These are phyloP conservation scores for Zoanthus solanderi DNA, from an alignment of 92 coral and sea anemone genomes.

Conservation along the genomic window DNA sequence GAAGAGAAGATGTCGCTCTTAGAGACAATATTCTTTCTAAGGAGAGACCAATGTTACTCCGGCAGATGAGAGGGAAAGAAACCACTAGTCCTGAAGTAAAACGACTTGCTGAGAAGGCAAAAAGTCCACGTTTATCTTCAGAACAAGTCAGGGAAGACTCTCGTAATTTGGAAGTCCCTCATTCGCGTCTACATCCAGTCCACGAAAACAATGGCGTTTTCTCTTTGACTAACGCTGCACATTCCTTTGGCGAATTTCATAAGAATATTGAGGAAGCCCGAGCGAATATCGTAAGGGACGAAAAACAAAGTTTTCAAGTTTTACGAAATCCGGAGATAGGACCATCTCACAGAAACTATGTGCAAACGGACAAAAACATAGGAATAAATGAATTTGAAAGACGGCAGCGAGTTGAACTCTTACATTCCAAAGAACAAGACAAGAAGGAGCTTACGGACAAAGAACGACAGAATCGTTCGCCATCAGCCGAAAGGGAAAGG, in stretches of 20 bases:
- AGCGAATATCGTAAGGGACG: conserved; percentile 59
- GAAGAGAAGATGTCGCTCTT: conserved; percentile 72
- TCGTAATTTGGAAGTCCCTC: conserved; percentile 43
- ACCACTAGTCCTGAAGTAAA: conserved; percentile 68
- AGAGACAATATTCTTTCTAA: conserved; percentile 50
- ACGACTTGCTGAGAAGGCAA: conserved; percentile 61
- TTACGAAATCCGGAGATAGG: conserved; percentile 12
- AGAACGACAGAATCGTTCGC: conserved; percentile 32
- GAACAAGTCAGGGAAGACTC: conserved; percentile 52
- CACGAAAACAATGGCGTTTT: conserved; percentile 77
- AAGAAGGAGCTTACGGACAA: conserved; percentile 41
- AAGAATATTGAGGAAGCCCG: conserved; percentile 68
- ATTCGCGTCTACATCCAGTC: conserved; percentile 57
- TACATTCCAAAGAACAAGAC: conserved; percentile 82
- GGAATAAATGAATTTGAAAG: conserved; percentile 71
- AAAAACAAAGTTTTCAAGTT: conserved; percentile 45
- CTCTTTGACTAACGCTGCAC: conserved; percentile 62
- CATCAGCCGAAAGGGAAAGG: conserved; percentile 32
- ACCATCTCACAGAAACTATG: conserved; percentile 3
- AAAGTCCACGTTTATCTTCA: conserved; percentile 13
- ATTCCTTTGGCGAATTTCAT: conserved; percentile 69
- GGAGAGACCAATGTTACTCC: conserved; percentile 53
- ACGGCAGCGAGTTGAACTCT: conserved; percentile 69
- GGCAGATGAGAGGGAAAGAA: conserved; percentile 62
- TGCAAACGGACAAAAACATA: conserved; percentile 54